Conservation (phyloP, 1,140 invertebrate genomes). For the Drosophila serrata region DNA sequence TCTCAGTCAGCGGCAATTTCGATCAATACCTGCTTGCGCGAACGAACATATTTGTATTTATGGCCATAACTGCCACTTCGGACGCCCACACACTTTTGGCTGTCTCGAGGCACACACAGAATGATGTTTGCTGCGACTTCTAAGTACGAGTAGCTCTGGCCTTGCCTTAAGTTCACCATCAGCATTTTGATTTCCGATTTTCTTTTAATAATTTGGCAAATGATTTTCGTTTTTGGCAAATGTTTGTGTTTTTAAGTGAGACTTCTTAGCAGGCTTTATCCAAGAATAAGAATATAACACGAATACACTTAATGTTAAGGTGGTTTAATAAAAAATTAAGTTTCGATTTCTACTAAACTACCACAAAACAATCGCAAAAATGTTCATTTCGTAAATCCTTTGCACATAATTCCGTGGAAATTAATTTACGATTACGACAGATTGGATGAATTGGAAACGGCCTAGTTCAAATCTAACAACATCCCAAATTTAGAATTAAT, state of each 20-base stretch:
- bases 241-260: no score
- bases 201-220: background rate
- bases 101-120: constrained; percentile 34
- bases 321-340: background rate
- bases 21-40: constrained; percentile 73
- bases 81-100: constrained; percentile 59
- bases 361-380: no score
- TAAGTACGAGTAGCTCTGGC: constrained; percentile 18
- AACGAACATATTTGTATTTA: constrained; percentile 82
- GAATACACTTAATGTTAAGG: no score
- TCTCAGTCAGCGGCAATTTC: constrained; percentile 49
- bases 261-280: no score
- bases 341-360: no score
- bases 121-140: constrained; percentile 33
- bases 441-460: no score
- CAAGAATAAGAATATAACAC: no score
- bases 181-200: background rate
- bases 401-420: no score
- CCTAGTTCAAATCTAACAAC: no score
- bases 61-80: constrained; percentile 82
- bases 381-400: no score
- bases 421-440: no score
- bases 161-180: constrained; percentile 17
- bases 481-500: no score
- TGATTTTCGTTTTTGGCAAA: background rate